Evolutionary conservation across 92 coral and sea anemone species (phyloP), one percentile per base, ranked within the genome.

Genomic region (Hydrozoanthus gracilis): DNA sequence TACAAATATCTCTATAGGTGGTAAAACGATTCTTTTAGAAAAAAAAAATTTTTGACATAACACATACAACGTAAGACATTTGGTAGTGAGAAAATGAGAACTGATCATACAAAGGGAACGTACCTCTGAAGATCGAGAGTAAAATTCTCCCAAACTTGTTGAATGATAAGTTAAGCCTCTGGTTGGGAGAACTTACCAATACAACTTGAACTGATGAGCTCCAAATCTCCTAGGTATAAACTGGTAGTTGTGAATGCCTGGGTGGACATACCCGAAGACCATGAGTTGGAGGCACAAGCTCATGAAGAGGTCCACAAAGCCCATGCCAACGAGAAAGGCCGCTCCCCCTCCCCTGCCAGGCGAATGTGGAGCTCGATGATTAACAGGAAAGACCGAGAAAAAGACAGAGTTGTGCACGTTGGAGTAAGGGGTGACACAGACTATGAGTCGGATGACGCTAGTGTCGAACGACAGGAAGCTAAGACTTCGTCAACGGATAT

Each of bases 261-360:
- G 98, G 98, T 95, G n/a, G 98, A 95, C 84, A 92, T 95, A 82
- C 98, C 98, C 85, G 98, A 95, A 75, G 98, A 95, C 17, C 96
- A 95, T 17, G 98, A 95, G 87, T 65, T 92, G 77, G 98, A 95
- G 88, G 97, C 93, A 51, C 71, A 78, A 18, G 98, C 91, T 6
- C 96, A 95, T 75, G 92, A 92, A 18, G 85, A 77, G 56, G 44
- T 93, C 16, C 95, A 95, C 82, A 88, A 91, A 87, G 78, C 90
- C 15, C 91, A 92, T 71, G 87, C 98, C 35, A 60, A 61, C 88
- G 83, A 17, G 49, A 71, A 73, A 16, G 82, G 89, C 13, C 89
- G 87, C 75, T 83, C 93, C 51, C 93, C 93, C 44, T 88, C 91
- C 18, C 98, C 95, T 9, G 92, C 83, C 12, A 93, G 78, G 82